Base-by-base conservation (phyloP, 2,888 invertebrate genomes). In the Eulithis prunata region DNA sequence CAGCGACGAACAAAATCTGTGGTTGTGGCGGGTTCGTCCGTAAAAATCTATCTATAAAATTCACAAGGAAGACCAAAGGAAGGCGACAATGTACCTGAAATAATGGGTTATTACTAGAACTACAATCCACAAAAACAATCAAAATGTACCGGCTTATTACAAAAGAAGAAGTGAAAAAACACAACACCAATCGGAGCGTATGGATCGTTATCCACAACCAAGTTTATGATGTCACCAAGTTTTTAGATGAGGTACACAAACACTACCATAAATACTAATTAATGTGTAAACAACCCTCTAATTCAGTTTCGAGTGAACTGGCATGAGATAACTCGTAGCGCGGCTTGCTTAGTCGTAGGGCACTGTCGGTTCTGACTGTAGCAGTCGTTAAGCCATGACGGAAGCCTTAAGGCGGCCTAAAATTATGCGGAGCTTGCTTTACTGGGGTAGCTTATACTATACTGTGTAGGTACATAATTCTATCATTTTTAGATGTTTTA, bases 121-220 rank as follows among this genome's bases (percentile, higher is more conserved):
- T 53, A 45, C 21, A 14, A 36, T 51, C 56, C 13, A 59, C 49
- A 14, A 10, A 46, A 55, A 55, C 13, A 59, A 43, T 51, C 69
- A 81, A 75, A 69, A 84, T 88, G 84, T 75, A 80, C 46, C 91
- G 89, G 79, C 81, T 91, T 78, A 94, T 94, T 77, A 88, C 94
- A 43, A 84, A 94, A 54, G 75, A 71, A 38, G 96, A 97, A 88
- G 95, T 97, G n/a, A 94, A 94, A 69, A 89, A 94, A 73, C 96
- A 97, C 82, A 95, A 94, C 47, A 74, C 62, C 13, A 75, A 76
- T 21, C 78, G 75, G 12, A 88, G 84, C 72, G 68, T 81, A 49
- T 97, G 96, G 96, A 88, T 97, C 64, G 94, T 97, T 49, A 96
- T 98, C 79, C 95, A 97, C 81, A 95, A 97, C 81, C 94, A 94